Conservation (phyloP, 2,888 invertebrate genomes). For the Auanema sp. region DNA sequence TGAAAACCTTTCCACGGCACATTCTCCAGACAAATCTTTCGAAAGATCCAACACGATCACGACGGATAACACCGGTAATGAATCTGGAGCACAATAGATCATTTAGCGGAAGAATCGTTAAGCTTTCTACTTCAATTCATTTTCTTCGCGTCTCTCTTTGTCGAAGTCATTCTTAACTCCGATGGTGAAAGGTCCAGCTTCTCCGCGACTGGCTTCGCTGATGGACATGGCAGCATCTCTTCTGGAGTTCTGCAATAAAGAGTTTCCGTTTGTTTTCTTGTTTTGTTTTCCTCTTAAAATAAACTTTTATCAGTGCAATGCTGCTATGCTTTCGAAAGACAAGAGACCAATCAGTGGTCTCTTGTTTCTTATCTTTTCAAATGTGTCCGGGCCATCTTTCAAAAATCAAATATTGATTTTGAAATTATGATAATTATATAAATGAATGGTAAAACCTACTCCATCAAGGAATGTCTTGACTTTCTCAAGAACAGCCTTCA, state of each 20-base stretch:
- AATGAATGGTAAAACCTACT: conserved; percentile 23
- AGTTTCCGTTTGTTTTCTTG: neutral
- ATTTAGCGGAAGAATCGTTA: too few relatives aligned
- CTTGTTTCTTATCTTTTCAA: neutral
- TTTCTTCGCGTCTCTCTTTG: conserved; percentile 40
- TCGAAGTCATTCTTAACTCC: conserved; percentile 31
- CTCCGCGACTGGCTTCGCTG: conserved; percentile 46
- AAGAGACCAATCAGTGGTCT: neutral
- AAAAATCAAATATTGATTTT: neutral
- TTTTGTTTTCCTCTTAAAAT: neutral
- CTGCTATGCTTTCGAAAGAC: neutral
- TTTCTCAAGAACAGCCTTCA: conserved; percentile 52
- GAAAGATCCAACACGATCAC: conserved; percentile 89
- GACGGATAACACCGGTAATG: conserved; percentile 91
- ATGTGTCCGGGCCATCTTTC: too few relatives aligned
- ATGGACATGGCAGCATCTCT: conserved; percentile 52
- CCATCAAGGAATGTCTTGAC: conserved; percentile 44
- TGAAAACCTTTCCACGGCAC: conserved; percentile 82
- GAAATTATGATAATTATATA: neutral
- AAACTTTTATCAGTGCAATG: neutral
- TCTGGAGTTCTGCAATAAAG: conserved; percentile 35
- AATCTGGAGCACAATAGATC: conserved; percentile 74
- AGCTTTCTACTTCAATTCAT: conserved; percentile 38
- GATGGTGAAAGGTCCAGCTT: conserved; percentile 37
- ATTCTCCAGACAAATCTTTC: conserved; percentile 97